These are phyloP conservation scores for Calyptommatus sinebrachiatus DNA, from an alignment of 2,113 vertebrate genomes.

Conservation along the genomic window DNA sequence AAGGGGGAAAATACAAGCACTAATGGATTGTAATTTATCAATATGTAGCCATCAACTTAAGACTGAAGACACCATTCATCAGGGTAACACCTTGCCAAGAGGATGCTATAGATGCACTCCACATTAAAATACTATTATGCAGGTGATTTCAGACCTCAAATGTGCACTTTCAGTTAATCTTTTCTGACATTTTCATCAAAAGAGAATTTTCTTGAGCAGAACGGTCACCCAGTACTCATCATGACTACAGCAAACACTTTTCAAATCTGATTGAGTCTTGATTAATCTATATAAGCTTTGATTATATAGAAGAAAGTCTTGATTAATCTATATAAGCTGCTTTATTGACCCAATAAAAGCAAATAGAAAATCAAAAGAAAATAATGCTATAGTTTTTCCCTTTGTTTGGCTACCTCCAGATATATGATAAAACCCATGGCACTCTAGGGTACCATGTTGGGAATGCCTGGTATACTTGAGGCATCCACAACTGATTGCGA, in stretches of 20 bases:
- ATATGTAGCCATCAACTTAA: slow-evolving; percentile 36
- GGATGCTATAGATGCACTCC: neutral
- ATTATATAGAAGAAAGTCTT: no score
- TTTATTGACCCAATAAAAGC: no score
- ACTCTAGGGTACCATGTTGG: no score
- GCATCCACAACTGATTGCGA: no score
- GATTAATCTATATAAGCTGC: no score
- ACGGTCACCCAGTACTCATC: neutral
- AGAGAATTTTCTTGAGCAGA: neutral
- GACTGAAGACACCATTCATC: slow-evolving; percentile 43
- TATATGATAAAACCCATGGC: no score
- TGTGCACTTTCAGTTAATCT: neutral
- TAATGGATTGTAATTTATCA: slow-evolving; percentile 47
- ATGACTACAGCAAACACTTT: no score
- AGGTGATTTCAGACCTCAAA: neutral
- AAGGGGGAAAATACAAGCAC: slow-evolving; percentile 27
- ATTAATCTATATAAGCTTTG: no score
- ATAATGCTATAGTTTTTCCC: neutral
- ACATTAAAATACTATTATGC: slow-evolving; percentile 13
- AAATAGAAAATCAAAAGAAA: neutral
- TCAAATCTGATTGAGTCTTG: neutral
- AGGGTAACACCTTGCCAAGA: slow-evolving; percentile 2
- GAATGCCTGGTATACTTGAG: no score
- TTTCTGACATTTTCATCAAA: neutral
- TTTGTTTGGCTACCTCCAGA: no score